Percentiles rank a stretch among this genome's conserved stretches.
These are phyloP conservation scores for Ptychadena robeensis DNA, from an alignment of 2,797 vertebrate genomes.

Conservation along the genomic window DNA sequence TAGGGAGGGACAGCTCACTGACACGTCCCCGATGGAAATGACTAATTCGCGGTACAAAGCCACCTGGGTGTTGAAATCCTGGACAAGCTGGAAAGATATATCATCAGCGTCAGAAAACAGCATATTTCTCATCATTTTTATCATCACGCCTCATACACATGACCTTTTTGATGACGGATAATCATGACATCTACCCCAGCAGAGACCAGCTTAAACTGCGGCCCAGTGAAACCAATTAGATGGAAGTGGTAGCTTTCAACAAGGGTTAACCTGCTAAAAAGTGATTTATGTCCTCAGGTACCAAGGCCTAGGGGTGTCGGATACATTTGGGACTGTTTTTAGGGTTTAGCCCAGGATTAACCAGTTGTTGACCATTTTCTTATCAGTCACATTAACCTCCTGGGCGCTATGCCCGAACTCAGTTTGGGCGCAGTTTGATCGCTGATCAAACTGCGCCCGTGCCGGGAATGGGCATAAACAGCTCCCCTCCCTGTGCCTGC, in stretches of 20 bases:
- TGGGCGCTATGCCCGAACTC: no score
- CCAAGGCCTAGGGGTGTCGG: neutral
- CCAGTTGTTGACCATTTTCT: neutral
- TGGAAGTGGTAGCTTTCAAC: neutral
- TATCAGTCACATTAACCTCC: no score
- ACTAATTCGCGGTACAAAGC: conserved; percentile 95
- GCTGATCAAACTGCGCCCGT: no score
- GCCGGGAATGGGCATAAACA: no score
- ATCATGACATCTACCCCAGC: neutral
- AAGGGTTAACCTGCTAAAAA: neutral
- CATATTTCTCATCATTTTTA: neutral
- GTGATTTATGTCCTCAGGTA: neutral
- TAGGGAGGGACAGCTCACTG: conserved; percentile 86
- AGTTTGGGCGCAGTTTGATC: no score
- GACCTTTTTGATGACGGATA: neutral
- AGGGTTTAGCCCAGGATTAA: neutral
- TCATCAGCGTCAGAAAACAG: conserved; percentile 52
- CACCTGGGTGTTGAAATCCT: conserved; percentile 98
- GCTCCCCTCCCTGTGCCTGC: no score
- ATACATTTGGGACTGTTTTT: neutral
- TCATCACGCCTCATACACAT: neutral
- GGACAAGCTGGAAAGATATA: conserved; percentile 87
- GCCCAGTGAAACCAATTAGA: neutral
- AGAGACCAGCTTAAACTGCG: neutral
- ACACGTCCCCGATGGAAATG: conserved; percentile 95